Percentiles rank a stretch among this genome's conserved stretches.
These are phyloP conservation scores for Mormyrus iriodes DNA, from an alignment of 2,113 vertebrate species.

Conservation along the genomic window DNA sequence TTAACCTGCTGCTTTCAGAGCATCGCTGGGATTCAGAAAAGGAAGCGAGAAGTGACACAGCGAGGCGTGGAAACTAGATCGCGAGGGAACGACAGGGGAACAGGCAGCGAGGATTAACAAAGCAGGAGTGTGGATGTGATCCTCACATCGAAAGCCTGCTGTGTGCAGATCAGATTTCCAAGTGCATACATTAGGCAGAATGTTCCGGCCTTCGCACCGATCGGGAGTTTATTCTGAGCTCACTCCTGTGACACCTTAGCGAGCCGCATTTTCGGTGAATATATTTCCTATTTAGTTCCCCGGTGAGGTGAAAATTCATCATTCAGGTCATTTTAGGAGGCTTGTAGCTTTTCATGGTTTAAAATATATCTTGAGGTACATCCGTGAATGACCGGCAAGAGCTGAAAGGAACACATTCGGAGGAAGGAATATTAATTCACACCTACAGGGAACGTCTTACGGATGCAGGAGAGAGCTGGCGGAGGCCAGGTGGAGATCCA, in stretches of 20 bases:
- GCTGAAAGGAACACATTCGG: neutral
- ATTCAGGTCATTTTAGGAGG: neutral
- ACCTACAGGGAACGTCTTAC: neutral
- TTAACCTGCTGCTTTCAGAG: neutral
- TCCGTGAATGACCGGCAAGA: neutral
- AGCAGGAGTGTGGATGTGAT: neutral
- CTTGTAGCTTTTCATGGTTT: neutral
- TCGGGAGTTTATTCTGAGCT: neutral
- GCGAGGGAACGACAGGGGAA: neutral
- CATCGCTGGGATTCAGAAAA: too few species aligned
- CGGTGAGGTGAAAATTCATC: neutral
- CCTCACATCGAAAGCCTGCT: neutral
- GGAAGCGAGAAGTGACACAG: neutral
- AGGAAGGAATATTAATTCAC: constrained; percentile 10
- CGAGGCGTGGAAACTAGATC: neutral
- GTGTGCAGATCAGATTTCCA: neutral
- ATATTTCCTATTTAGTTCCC: neutral
- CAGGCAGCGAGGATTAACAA: neutral
- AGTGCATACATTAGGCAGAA: neutral
- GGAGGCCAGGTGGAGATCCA: constrained; percentile 1
- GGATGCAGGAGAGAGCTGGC: neutral
- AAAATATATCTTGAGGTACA: neutral
- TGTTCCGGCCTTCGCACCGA: neutral
- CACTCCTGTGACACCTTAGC: neutral
- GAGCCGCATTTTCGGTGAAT: neutral